Evolutionary conservation across 2,113 vertebrate genomes (phyloP).

Genomic region (Pygoscelis antarcticus): DNA sequence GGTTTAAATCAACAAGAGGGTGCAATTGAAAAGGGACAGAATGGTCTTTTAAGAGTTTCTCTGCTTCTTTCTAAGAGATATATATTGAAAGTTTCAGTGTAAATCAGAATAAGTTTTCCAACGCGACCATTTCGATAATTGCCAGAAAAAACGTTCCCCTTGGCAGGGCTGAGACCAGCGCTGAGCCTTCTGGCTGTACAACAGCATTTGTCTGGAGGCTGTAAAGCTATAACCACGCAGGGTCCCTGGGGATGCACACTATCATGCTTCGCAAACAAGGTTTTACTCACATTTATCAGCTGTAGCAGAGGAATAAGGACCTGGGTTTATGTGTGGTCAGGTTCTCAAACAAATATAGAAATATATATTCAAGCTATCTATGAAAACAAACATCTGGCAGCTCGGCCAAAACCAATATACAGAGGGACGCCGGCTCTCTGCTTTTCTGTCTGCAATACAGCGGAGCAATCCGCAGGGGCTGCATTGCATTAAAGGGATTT

Average conservation of each 20-base stretch:
- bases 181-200: background rate
- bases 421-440: background rate
- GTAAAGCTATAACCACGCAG: background rate
- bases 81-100: background rate
- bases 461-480: background rate
- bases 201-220: background rate
- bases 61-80: background rate
- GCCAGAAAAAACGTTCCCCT: background rate
- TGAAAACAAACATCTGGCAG: conserved; percentile 29
- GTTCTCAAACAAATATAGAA: conserved; percentile 27
- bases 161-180: background rate
- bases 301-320: background rate
- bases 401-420: background rate
- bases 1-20: background rate
- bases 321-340: conserved; percentile 32
- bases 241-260: background rate
- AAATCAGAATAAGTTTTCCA: background rate
- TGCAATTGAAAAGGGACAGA: background rate
- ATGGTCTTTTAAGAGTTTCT: background rate
- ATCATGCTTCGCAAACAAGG: background rate
- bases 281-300: conserved; percentile 21
- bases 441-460: background rate
- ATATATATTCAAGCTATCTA: conserved; percentile 9
- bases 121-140: background rate
- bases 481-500: background rate